phyloP scores from a whole-genome alignment of 2,113 vertebrate genomes.

The Apodemus sylvaticus region DNA sequence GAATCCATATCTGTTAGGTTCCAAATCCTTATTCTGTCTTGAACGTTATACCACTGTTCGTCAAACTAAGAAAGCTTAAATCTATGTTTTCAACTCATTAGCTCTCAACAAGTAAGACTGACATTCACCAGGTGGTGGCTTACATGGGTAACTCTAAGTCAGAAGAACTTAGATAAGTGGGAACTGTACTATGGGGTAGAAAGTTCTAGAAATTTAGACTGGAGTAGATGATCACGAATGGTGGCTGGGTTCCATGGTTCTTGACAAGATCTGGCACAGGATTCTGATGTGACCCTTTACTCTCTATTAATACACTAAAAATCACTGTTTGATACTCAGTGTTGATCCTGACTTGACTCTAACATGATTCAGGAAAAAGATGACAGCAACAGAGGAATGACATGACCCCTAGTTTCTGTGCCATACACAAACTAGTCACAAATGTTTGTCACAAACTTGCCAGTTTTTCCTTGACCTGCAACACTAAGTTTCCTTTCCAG shows the following conservation, averaged over 20 bases:
- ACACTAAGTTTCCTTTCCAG: background rate
- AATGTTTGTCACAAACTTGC: background rate
- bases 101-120: background rate
- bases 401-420: background rate
- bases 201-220: background rate
- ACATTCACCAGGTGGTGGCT: background rate
- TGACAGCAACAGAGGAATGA: background rate
- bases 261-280: background rate
- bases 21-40: background rate
- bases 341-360: background rate
- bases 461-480: background rate
- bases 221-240: background rate
- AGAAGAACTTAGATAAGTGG: background rate
- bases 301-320: background rate
- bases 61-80: conserved; percentile 7
- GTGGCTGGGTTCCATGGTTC: background rate
- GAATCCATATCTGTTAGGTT: background rate
- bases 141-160: background rate
- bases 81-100: conserved; percentile 4
- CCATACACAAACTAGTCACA: background rate
- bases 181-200: background rate
- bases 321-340: background rate
- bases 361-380: background rate
- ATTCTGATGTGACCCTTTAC: background rate
- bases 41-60: background rate